Percentiles rank a stretch among this genome's conserved stretches.
phyloP scores from a whole-genome alignment of 2,888 invertebrate species.

The Nasonia oneida region DNA sequence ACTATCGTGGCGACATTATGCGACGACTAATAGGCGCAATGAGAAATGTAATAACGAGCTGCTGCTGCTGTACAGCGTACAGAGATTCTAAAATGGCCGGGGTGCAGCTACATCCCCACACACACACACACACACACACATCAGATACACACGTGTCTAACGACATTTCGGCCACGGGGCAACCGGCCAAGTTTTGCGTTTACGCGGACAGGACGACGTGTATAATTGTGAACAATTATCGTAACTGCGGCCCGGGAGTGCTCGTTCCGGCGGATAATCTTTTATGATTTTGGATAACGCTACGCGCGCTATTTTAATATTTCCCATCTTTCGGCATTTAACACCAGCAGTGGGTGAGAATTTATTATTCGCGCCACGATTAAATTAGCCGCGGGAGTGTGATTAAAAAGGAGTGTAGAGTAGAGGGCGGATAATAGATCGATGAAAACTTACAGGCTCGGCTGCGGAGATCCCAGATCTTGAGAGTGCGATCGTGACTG shows the following conservation, averaged over 20 bases:
- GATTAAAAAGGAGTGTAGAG: neutral
- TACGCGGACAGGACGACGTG: slow-evolving; percentile 31
- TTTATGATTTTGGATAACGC: slow-evolving; percentile 52
- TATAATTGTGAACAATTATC: slow-evolving; percentile 58
- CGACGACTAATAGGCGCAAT: slow-evolving; percentile 72
- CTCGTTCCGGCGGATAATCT: slow-evolving; percentile 22
- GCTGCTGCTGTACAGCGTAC: neutral
- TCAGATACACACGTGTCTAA: slow-evolving; percentile 17
- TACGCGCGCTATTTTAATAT: slow-evolving; percentile 1
- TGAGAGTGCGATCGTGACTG: slow-evolving; percentile 98
- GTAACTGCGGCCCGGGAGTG: slow-evolving; percentile 22
- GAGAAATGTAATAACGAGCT: slow-evolving; percentile 68
- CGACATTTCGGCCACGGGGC: slow-evolving; percentile 46
- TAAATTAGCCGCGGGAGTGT: neutral
- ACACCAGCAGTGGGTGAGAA: neutral
- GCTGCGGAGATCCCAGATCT: slow-evolving; percentile 98
- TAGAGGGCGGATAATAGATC: neutral
- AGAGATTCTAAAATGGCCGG: neutral
- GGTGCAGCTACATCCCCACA: neutral
- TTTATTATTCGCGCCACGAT: slow-evolving; percentile 30
- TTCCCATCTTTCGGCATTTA: slow-evolving; percentile 35
- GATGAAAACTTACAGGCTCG: slow-evolving; percentile 87
- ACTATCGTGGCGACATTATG: slow-evolving; percentile 69
- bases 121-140: neutral
- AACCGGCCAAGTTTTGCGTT: slow-evolving; percentile 52